Evolutionary conservation across 2,888 invertebrate species (phyloP).

Genomic region (Eucera pruinosa): DNA sequence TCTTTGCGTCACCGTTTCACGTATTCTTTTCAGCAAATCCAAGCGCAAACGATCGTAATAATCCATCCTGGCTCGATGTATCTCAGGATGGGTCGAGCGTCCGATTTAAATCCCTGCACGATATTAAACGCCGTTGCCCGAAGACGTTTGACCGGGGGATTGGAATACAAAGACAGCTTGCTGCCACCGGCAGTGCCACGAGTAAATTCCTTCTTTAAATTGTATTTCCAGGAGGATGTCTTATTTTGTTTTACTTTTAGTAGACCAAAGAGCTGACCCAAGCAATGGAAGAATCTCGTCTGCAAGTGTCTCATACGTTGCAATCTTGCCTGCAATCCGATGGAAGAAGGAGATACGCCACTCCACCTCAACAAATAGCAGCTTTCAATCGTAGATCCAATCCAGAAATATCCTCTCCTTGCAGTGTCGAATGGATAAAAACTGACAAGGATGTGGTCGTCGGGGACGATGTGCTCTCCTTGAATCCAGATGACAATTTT

Average conservation of each 20-base stretch:
- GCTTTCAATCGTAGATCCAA: constrained; percentile 93
- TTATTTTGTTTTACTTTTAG: constrained; percentile 39
- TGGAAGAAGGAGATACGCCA: constrained; percentile 92
- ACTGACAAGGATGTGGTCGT: constrained; percentile 88
- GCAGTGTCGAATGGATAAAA: constrained; percentile 87
- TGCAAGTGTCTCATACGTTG: constrained; percentile 93
- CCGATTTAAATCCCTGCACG: constrained; percentile 94
- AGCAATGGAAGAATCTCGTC: constrained; percentile 93
- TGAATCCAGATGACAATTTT: constrained; percentile 89
- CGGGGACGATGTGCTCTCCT: constrained; percentile 91
- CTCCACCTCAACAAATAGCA: constrained; percentile 95
- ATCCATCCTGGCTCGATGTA: constrained; percentile 97
- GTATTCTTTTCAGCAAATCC: constrained; percentile 89
- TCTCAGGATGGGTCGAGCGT: constrained; percentile 95
- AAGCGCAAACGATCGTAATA: constrained; percentile 94
- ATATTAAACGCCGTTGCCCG: constrained; percentile 94
- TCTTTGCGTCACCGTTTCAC: no score
- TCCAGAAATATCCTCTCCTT: constrained; percentile 88
- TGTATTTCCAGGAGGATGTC: constrained; percentile 6
- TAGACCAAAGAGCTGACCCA: constrained; percentile 89
- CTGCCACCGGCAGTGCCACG: constrained; percentile 88
- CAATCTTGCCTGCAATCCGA: constrained; percentile 94
- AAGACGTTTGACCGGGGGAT: constrained; percentile 85
- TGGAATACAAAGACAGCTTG: constrained; percentile 87
- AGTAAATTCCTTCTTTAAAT: constrained; percentile 72